Evolutionary conservation across 1,140 invertebrate species (phyloP), one percentile per base, ranked within the genome.

Genomic region (Micrasema minimum): DNA sequence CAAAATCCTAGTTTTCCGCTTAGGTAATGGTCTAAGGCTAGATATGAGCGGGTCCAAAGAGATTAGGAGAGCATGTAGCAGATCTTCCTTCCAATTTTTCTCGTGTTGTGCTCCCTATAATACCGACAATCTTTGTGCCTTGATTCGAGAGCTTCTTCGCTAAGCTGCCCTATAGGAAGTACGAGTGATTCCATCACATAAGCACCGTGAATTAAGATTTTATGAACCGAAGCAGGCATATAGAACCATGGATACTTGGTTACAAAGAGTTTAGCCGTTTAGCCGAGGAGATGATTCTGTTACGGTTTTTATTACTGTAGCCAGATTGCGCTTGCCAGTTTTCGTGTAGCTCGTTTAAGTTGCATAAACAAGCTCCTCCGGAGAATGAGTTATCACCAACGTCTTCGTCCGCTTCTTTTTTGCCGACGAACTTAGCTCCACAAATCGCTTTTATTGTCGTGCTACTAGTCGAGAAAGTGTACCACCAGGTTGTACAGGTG

Each of bases 91-190:
- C 26, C 26, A 7, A 7, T 31, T 35, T 78, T 80, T 41, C 76
- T 57, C 4, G 77, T 66, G 72, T 76, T 69, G 22, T 75, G 37
- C 66, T 75, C 53, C 41, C 77, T 41, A 71, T 67, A 79, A 43
- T 46, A 69, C 66, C 73, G 72, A 16, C 76, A 76, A 26, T 79
- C 69, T 69, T 80, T 82, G 69, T 80, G 77, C 3, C 71, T 11
- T 23, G 79, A 67, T 57, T 80, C 78, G 64, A 76, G 72, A 37
- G 78, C 77, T 67, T 81, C 75, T 77, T 81, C 77, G 14, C 77
- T 77, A 11, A 80, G 64, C 38, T 79, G 73, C 73, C 77, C 80
- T 38, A 81, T 79, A 76, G 82, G 43, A 12, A 71, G 48, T 20
- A 70, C 23, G 7, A 37, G n/a, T 6, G 31, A 22, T 64, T 66